Base-by-base conservation (phyloP, 2,113 vertebrate species). In the Toxotes jaculatrix region DNA sequence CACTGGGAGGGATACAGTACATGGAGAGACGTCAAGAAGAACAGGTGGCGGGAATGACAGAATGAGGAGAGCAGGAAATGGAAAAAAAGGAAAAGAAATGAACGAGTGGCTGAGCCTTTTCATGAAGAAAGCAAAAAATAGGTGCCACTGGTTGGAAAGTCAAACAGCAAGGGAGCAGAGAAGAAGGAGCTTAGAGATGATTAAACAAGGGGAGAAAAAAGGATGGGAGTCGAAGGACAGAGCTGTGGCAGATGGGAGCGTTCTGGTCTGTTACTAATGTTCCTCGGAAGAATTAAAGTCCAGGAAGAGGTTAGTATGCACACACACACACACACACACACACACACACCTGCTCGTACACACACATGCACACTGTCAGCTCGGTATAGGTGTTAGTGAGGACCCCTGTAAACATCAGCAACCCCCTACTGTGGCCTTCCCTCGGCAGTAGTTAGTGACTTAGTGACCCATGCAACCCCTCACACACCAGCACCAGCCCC, bases 181-280 rank as follows among this genome's bases (percentile, higher is more conserved):
- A 47, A 82, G 51, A 63, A 57, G 66, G 13, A 63, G 47, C 65
- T 79, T 36, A 69, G 69, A 74, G 56, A 86, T 81, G 80, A 90
- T 87, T 87, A 85, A 87, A 88, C 68, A 66, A 75, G 76, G 67
- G 66, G 82, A 77, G 69, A 38, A 21, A 77, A 82, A 87, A 72
- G 83, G 53, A 71, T 40, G 79, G 60, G 79, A 87, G 75, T 79
- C 40, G 42, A 77, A 92, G 89, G 89, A 92, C 86, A 74, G 71
- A 47, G 49, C 63, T 64, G 86, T 31, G 69, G 85, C 93, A 94
- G 92, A 94, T 93, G 92, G 92, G 68, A 71, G 42, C 77, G 92
- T 94, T 92, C 87, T 90, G 92, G 78, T 94, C 87, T 88, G 87
- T 84, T 93, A 90, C 91, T 89, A 82, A 90, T 90, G 87, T 83